A percentile compares a stretch with the other conserved stretches of the same genome.
Evolutionary conservation across 2,888 invertebrate genomes (phyloP).

Genomic region (Acrocera orbiculus): DNA sequence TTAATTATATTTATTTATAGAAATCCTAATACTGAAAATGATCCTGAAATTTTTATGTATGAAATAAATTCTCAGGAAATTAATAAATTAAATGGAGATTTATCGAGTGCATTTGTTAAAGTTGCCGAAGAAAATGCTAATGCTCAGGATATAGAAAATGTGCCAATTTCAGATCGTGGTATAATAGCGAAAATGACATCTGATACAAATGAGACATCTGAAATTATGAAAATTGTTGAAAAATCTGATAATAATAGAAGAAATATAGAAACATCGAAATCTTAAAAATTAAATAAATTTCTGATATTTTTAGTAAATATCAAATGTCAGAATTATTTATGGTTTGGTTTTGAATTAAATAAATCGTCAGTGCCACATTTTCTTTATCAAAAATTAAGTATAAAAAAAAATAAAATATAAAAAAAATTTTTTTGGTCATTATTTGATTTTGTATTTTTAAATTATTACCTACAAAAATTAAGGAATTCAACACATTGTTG

Average conservation of each 20-base stretch:
- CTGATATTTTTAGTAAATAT: slow-evolving; percentile 11
- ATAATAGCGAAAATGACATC: slow-evolving; percentile 13
- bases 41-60: slow-evolving; percentile 84
- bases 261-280: slow-evolving; percentile 16
- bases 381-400: too few species aligned
- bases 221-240: neutral
- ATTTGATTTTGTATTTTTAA: too few species aligned
- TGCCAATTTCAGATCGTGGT: slow-evolving; percentile 37
- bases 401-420: too few species aligned
- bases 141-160: slow-evolving; percentile 43
- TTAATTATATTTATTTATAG: slow-evolving; percentile 13
- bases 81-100: slow-evolving; percentile 60
- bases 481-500: too few species aligned
- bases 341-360: slow-evolving; percentile 15
- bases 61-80: slow-evolving; percentile 56
- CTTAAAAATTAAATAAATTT: slow-evolving; percentile 9
- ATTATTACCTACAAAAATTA: too few species aligned
- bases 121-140: slow-evolving; percentile 71
- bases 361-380: too few species aligned
- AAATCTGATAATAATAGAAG: slow-evolving; percentile 9
- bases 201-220: neutral
- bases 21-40: slow-evolving; percentile 35
- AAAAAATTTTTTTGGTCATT: too few species aligned
- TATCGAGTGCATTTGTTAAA: slow-evolving; percentile 69
- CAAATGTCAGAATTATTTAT: slow-evolving; percentile 11